These are phyloP conservation scores for Erpobdella octoculata DNA, from an alignment of 2,888 invertebrate genomes.

Conservation along the genomic window DNA sequence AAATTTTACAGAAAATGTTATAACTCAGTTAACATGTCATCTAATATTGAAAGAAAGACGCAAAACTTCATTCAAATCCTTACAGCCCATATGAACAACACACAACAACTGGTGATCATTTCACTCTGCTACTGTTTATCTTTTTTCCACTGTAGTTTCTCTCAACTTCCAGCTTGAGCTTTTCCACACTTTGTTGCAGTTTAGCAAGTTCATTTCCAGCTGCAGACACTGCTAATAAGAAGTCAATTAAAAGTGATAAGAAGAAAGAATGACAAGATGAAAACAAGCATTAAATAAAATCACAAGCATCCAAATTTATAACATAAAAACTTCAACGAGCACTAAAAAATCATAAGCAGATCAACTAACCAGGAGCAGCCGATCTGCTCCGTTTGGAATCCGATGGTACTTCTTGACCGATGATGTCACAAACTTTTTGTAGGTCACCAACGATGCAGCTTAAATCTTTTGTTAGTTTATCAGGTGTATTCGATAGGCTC, in stretches of 20 bases:
- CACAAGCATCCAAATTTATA: too few relatives aligned
- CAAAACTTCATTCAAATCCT: too few relatives aligned
- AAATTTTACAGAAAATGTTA: too few relatives aligned
- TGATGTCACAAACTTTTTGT: background rate
- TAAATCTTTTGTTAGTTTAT: background rate
- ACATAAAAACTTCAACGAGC: too few relatives aligned
- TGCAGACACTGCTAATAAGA: background rate
- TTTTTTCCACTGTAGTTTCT: background rate
- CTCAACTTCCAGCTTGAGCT: background rate
- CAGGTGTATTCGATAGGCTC: background rate
- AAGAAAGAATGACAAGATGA: too few relatives aligned
- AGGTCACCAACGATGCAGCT: background rate
- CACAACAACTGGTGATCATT: too few relatives aligned
- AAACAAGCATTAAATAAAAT: too few relatives aligned
- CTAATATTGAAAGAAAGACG: too few relatives aligned
- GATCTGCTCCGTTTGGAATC: background rate
- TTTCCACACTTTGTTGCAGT: background rate
- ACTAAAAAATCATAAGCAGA: background rate
- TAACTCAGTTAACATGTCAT: too few relatives aligned
- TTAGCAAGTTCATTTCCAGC: background rate
- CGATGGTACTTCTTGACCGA: background rate
- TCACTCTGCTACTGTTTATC: too few relatives aligned
- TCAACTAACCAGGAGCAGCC: background rate
- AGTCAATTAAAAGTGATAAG: too few relatives aligned
- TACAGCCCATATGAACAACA: too few relatives aligned